Evolutionary conservation across 2,113 vertebrate genomes (phyloP).

Genomic region (Callipepla squamata): DNA sequence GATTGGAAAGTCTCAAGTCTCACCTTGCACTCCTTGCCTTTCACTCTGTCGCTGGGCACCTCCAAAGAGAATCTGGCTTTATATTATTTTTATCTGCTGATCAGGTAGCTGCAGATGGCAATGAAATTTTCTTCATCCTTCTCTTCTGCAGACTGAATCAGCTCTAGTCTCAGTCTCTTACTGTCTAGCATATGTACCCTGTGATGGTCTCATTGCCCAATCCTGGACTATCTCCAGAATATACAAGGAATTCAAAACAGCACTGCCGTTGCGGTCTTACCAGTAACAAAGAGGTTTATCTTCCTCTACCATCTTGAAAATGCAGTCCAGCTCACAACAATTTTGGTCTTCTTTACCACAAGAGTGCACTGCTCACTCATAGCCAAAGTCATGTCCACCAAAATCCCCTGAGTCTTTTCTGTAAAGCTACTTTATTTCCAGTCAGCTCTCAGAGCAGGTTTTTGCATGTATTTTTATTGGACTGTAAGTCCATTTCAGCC

Average conservation of each 20-base stretch:
- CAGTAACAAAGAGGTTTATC: background rate
- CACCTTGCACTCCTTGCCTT: background rate
- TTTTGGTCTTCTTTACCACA: background rate
- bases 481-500: too few species aligned
- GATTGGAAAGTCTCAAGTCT: background rate
- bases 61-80: background rate
- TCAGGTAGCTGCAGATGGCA: background rate
- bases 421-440: background rate
- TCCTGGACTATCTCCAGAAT: background rate
- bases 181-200: background rate
- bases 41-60: background rate
- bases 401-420: background rate
- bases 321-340: rapidly evolving
- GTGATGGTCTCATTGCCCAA: background rate
- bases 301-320: background rate
- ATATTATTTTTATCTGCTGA: background rate
- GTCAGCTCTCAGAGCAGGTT: background rate
- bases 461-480: too few species aligned
- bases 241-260: background rate
- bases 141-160: background rate
- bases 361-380: background rate
- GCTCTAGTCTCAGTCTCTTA: background rate
- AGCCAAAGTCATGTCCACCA: too few species aligned
- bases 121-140: background rate
- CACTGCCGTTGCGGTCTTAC: background rate